Evolutionary conservation across 2,113 vertebrate genomes (phyloP).

Genomic region (Lathamus discolor): DNA sequence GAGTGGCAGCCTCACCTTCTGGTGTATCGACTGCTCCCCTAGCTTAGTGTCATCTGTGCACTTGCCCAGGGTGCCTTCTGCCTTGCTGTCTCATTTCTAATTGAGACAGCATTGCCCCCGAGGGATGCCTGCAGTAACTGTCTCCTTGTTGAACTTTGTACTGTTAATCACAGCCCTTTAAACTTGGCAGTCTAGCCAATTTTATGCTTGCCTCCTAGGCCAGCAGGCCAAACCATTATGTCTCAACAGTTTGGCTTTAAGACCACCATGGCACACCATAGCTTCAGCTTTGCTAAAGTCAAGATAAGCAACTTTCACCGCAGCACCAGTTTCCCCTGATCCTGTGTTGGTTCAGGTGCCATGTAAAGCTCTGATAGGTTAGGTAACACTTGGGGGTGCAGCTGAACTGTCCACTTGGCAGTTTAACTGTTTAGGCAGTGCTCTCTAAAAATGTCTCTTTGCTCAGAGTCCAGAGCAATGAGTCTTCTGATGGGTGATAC

Average conservation of each 20-base stretch:
- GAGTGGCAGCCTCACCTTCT: not conserved
- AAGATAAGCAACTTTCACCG: not conserved
- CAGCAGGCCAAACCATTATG: not conserved
- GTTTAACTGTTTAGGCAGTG: not conserved
- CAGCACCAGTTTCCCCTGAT: not conserved
- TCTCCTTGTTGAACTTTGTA: not conserved
- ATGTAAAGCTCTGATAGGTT: not conserved
- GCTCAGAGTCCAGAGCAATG: not conserved
- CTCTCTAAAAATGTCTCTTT: not conserved
- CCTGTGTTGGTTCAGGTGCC: accelerated
- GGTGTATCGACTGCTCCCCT: not conserved
- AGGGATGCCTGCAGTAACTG: not conserved
- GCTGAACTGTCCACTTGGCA: not conserved
- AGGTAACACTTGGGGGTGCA: not conserved
- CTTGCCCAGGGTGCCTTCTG: not conserved
- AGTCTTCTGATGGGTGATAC: not conserved
- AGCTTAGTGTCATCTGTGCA: not conserved
- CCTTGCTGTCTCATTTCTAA: not conserved
- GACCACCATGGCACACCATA: accelerated
- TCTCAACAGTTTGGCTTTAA: not conserved
- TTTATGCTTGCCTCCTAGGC: not conserved
- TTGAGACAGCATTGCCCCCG: accelerated
- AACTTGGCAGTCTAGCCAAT: not conserved
- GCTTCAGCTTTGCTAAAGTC: not conserved
- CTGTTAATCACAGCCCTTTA: not conserved